Conservation (phyloP, 2,888 invertebrate species). For the Acrobasis repandana region DNA sequence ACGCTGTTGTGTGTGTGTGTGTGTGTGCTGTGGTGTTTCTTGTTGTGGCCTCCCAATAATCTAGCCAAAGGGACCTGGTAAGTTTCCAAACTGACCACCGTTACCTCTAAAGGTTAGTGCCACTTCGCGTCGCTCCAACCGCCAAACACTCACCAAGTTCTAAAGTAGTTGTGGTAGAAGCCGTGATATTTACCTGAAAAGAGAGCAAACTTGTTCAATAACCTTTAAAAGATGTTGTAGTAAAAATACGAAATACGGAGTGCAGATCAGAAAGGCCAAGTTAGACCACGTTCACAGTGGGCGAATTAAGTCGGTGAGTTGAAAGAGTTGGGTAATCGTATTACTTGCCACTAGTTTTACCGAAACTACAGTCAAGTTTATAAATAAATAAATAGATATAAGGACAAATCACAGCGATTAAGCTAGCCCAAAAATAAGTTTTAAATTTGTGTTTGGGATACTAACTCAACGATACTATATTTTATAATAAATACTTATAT, state of each 20-base stretch:
- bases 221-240: background rate
- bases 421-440: too few relatives aligned
- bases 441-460: too few relatives aligned
- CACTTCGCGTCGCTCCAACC: background rate
- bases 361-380: too few relatives aligned
- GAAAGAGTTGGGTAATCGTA: too few relatives aligned
- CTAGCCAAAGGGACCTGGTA: background rate
- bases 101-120: slow-evolving; percentile 15
- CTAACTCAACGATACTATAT: too few relatives aligned
- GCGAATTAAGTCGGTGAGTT: background rate
- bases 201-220: slow-evolving; percentile 28
- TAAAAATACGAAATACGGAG: background rate
- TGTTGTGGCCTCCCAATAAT: too few relatives aligned
- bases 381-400: too few relatives aligned
- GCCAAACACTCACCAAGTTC: slow-evolving; percentile 20
- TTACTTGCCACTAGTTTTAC: too few relatives aligned
- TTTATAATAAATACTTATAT: too few relatives aligned
- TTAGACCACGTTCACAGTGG: background rate
- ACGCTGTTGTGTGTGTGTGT: too few relatives aligned
- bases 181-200: slow-evolving; percentile 43
- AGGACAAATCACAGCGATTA: too few relatives aligned
- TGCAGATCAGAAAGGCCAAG: background rate
- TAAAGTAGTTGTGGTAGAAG: slow-evolving; percentile 17
- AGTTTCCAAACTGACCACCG: slow-evolving; percentile 36
- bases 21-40: too few relatives aligned